Evolutionary conservation across 2,888 invertebrate species (phyloP), one percentile per base, ranked within the genome.

Genomic region (Blomia tropicalis): DNA sequence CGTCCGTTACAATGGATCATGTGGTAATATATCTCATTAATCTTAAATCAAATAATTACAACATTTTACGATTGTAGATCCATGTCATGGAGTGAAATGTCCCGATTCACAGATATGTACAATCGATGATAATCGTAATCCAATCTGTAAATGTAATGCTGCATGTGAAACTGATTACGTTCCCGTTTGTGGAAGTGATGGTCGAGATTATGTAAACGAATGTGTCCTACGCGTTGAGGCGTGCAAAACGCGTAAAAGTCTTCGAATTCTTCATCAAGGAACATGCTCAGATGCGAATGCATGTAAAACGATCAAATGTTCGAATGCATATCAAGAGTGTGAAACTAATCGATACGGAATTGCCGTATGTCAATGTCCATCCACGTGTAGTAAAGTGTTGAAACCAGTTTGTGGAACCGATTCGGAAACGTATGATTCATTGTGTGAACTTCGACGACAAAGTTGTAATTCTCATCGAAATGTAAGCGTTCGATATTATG

Each of bases 341-440:
- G 80, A 82, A 51, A 80, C 91, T 70, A 83, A 87, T 76, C 80
- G 82, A 29, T 82, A 81, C 63, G 88, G 90, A 1, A 83, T 84
- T 62, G 87, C 89, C 1, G 80, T 81, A 62, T 91, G 91, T 73
- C 82, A 83, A 66, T 92, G 92, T 73, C 85, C 87, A 0, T 79
- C 83, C 17, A 70, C 72, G 25, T 89, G 89, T 72, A 85, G 87
- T 72, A 80, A 83, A 53, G 77, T 65, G 22, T 64, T 71, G 60
- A 67, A 70, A 2, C 73, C 72, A 2, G 74, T 76, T 1, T 76
- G 76, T 68, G 75, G 74, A 32, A 73, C 72, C 36, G 76, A 78
- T 70, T 75, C 75, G 1, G 66, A 71, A n/a, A 78, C 78, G 0
- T 79, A 78, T 67, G 75, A 77, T 67, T 77, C 74, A 66, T 73